Base-by-base conservation (phyloP, 2,888 invertebrate species). In the Ecliptopera silaceata region DNA sequence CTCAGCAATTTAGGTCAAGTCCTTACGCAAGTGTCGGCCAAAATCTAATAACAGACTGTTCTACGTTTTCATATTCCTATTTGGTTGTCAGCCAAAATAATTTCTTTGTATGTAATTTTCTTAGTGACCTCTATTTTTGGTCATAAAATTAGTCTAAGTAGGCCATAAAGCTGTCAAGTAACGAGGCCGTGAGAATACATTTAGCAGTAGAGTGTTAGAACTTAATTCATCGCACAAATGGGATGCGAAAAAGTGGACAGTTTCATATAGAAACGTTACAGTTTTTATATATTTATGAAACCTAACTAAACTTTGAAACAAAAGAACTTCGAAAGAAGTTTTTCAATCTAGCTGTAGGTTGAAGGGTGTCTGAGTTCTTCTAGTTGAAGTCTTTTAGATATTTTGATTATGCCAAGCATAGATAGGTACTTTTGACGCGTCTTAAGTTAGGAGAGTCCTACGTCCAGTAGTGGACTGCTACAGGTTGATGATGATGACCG, bases 131-230 rank as follows among this genome's bases (percentile, higher is more conserved):
- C 42, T 22, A 43, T 52, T 18, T 15, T 29, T 29, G 26, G 26
- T 4, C 17, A 20, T 17, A 20, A 41, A 22, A 31, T 41, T 42
- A 17, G 52, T 26, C 10, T 47, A 22, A 20, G 13, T 34, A 29
- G 43, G 20, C 44, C 48, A 39, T 48, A 55, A 49, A 55, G 38
- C 47, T 34, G 43, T 43, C 36, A 20, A 20, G n/a, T 26, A 15
- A n/a, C 49, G 26, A 55, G 49, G 44, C 17, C 46, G 53, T 41
- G 38, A 44, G 31, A 22, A 15, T 39, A 4, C 20, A 12, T 13
- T 36, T 45, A 12, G n/a, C 43, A 26, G 34, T 32, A 34, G 20
- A 4, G 32, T 18, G 20, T 48, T 47, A 20, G 48, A 29, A 48
- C 13, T 36, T 43, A 11, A 48, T 54, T 48, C 48, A 47, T 31